Base-by-base conservation (phyloP, 1,140 invertebrate genomes). In the Lanistes nyassanus region DNA sequence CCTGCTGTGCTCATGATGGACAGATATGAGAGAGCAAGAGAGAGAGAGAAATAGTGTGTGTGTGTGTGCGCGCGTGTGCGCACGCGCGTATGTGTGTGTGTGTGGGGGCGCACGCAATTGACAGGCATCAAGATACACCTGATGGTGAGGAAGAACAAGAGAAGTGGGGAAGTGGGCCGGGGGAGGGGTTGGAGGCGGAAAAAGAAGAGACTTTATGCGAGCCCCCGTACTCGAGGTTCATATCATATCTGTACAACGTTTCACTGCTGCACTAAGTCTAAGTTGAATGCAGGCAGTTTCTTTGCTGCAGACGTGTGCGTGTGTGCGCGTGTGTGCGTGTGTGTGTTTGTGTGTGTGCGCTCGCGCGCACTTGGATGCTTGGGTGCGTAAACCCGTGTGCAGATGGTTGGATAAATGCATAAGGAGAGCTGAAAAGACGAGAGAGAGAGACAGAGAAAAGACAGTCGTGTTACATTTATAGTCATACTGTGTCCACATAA, bases 311-410 rank as follows among this genome's bases (percentile, higher is more conserved):
- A 51, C 53, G 47, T 55, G 47, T 55, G 51, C 34, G 47, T 69
- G 67, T 69, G 65, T 67, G 65, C 39, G 65, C 39, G 65, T 67
- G 34, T 67, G 65, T 67, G 65, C 39, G 65, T 67, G 65, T 67
- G 65, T 67, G 65, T 67, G 65, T 67, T 34, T 67, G 65, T 39
- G 65, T 67, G 65, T 67, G 65, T 67, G 65, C 42, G 65, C 11
- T 3, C 11, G 65, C 3, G 62, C 19, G n/a, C 31, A 37, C n/a
- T 9, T 34, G 21, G 62, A 65, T 29, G 65, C 23, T 34, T 67
- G 37, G 37, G 7, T 65, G 62, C 34, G 29, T 42, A 31, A 31
- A 65, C 26, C 9, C 2, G 42, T 47, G 42, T 47, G 39, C n/a
- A 42, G 5, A 13, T 42, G 39, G 6, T 7, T 42, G 39, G 6